Percentiles rank a stretch among this genome's conserved stretches.
Conservation (phyloP, 2,113 vertebrate genomes). For the Struthio camelus region DNA sequence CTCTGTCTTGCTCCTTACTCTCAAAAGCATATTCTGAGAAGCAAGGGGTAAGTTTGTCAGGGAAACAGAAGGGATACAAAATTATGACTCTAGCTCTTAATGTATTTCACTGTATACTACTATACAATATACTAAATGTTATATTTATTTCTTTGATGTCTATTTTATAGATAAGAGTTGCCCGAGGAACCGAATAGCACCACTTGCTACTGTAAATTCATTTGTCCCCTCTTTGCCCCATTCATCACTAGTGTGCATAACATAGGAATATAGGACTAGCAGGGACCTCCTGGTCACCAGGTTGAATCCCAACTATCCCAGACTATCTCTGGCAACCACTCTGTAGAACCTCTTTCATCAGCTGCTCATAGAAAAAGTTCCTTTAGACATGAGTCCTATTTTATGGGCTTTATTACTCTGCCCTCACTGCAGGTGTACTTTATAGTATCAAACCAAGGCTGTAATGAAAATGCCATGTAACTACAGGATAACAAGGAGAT, state of each 20-base stretch:
- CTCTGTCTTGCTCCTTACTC: background rate
- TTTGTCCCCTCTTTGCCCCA: background rate
- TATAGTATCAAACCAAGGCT: background rate
- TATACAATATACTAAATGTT: background rate
- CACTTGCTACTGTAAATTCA: background rate
- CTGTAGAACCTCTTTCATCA: background rate
- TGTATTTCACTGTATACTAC: background rate
- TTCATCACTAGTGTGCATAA: background rate
- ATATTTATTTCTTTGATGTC: background rate
- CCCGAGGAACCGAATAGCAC: background rate
- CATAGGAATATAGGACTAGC: background rate
- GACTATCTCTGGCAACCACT: background rate
- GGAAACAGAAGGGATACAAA: background rate
- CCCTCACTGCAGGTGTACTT: background rate
- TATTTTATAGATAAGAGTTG: background rate
- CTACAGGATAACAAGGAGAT: background rate
- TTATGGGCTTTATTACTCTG: background rate
- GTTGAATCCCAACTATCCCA: background rate
- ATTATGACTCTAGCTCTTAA: no score
- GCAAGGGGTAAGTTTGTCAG: background rate
- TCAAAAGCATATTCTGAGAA: background rate
- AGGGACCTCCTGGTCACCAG: background rate
- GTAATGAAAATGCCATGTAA: background rate
- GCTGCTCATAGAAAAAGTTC: background rate
- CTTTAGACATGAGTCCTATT: background rate